These are phyloP conservation scores for Leptinotarsa undecemlineata DNA, from an alignment of 1,140 invertebrate genomes.

Conservation along the genomic window DNA sequence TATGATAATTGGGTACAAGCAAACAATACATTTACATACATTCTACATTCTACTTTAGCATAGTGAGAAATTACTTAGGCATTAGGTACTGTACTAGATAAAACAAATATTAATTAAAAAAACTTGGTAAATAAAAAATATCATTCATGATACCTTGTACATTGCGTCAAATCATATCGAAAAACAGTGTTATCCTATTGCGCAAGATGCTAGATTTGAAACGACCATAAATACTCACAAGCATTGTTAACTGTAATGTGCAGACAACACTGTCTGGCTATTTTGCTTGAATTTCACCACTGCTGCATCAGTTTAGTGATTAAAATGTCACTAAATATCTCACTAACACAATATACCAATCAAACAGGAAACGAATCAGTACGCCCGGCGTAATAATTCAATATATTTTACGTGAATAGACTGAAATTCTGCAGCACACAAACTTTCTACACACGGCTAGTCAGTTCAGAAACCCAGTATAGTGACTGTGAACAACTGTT, in stretches of 20 bases:
- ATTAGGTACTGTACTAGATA: too few relatives aligned
- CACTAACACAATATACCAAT: slow-evolving; percentile 24
- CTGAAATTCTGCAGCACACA: neutral
- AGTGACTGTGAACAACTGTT: slow-evolving; percentile 19
- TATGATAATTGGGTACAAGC: too few relatives aligned
- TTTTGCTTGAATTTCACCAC: slow-evolving; percentile 22
- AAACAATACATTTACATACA: too few relatives aligned
- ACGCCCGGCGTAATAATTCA: slow-evolving; percentile 8
- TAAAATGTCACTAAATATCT: slow-evolving; percentile 27
- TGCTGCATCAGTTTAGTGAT: slow-evolving; percentile 1
- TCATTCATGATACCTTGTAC: neutral
- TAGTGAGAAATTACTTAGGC: too few relatives aligned
- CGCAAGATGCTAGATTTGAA: slow-evolving; percentile 35
- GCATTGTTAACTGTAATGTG: slow-evolving; percentile 32
- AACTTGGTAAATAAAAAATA: neutral
- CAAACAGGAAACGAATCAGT: slow-evolving; percentile 6
- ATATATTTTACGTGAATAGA: slow-evolving; percentile 9
- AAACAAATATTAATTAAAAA: too few relatives aligned
- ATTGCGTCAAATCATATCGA: slow-evolving; percentile 23
- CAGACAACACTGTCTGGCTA: slow-evolving; percentile 25
- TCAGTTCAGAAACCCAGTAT: slow-evolving; percentile 28
- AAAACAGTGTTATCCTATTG: slow-evolving; percentile 21
- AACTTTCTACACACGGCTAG: slow-evolving; percentile 24
- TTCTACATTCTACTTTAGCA: too few relatives aligned
- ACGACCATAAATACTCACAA: slow-evolving; percentile 39